phyloP scores from a whole-genome alignment of 2,113 vertebrate genomes.

The Nipponia nippon region DNA sequence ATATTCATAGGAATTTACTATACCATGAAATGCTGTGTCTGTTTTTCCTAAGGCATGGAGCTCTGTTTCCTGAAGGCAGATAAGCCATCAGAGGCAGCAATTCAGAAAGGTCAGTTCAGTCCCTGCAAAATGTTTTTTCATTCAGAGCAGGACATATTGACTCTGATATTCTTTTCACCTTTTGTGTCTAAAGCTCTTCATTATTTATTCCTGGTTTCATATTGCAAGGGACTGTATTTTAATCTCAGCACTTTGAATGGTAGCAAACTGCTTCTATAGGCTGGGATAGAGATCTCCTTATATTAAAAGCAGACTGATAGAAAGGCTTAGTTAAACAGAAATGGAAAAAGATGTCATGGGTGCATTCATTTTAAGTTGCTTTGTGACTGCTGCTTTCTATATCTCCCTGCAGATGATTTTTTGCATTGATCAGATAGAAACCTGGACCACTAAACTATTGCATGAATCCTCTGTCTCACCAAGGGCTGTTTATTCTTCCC shows the following conservation, averaged over 20 bases:
- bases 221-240: not conserved
- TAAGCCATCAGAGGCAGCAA: not conserved
- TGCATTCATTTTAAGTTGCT: not conserved
- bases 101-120: not conserved
- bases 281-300: not conserved
- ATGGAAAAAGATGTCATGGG: accelerated
- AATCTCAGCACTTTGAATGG: not conserved
- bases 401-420: not conserved
- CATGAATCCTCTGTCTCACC: not conserved
- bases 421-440: not conserved
- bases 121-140: not conserved
- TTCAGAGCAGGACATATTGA: not conserved
- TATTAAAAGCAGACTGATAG: not conserved
- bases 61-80: not conserved
- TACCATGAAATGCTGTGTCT: not conserved
- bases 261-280: not conserved
- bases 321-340: not conserved
- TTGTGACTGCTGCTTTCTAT: not conserved
- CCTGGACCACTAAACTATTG: not conserved
- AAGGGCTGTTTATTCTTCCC: not conserved
- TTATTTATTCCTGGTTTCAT: not conserved
- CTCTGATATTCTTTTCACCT: not conserved
- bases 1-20: not conserved
- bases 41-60: not conserved
- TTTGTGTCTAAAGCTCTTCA: not conserved